These are phyloP conservation scores for Habropoda laboriosa DNA, from an alignment of 1,140 invertebrate species.

Conservation along the genomic window DNA sequence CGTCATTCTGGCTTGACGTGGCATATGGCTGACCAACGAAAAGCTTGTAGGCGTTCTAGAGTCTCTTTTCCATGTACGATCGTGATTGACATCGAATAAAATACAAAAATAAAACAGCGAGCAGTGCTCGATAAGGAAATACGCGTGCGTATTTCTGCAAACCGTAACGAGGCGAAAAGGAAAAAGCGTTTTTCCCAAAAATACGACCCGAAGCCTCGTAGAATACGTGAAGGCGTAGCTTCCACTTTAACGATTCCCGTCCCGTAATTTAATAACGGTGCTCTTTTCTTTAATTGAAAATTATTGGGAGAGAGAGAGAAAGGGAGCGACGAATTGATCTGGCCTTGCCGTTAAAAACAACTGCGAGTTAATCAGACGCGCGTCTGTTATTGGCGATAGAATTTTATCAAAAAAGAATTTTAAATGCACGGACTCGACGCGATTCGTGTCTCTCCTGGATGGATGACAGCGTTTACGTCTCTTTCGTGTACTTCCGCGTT, in stretches of 20 bases:
- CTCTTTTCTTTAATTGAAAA: slow-evolving; percentile 20
- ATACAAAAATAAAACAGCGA: slow-evolving; percentile 1
- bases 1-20: slow-evolving; percentile 64
- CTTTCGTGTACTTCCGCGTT: slow-evolving; percentile 55
- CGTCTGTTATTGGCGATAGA: slow-evolving; percentile 36
- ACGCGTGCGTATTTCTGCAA: slow-evolving; percentile 2
- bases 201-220: slow-evolving; percentile 9
- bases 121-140: slow-evolving; percentile 12
- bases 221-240: slow-evolving; percentile 16
- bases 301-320: slow-evolving; percentile 54
- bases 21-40: slow-evolving; percentile 55
- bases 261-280: slow-evolving; percentile 19
- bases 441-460: slow-evolving; percentile 37
- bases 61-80: slow-evolving; percentile 34
- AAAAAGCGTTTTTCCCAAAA: neutral
- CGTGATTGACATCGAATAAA: neutral
- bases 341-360: slow-evolving; percentile 26
- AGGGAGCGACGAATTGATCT: slow-evolving; percentile 49
- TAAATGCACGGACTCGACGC: slow-evolving; percentile 32
- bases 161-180: neutral
- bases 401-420: slow-evolving; percentile 11
- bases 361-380: slow-evolving; percentile 33
- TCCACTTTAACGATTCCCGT: slow-evolving; percentile 36
- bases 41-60: slow-evolving; percentile 38
- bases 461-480: slow-evolving; percentile 54